Evolutionary conservation across 2,113 vertebrate genomes (phyloP).

Genomic region (Eidolon helvum): DNA sequence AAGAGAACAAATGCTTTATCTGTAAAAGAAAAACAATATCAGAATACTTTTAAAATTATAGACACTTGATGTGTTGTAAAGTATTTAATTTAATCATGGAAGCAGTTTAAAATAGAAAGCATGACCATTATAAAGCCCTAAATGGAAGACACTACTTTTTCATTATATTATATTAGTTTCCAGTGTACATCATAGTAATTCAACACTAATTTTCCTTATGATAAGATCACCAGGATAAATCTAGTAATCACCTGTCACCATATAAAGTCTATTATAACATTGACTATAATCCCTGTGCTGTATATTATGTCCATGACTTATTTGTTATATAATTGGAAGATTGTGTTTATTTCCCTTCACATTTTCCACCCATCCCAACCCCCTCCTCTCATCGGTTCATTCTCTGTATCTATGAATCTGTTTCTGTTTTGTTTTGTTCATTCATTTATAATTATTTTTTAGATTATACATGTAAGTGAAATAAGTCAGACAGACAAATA

Average conservation of each 20-base stretch:
- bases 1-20: background rate
- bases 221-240: background rate
- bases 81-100: background rate
- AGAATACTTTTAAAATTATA: background rate
- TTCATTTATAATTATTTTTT: background rate
- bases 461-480: background rate
- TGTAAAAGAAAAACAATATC: background rate
- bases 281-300: background rate
- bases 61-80: background rate
- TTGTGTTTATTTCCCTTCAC: background rate
- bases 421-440: background rate
- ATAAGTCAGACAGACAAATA: background rate
- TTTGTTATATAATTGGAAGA: background rate
- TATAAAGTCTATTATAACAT: background rate
- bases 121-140: background rate
- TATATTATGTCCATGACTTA: background rate
- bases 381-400: background rate
- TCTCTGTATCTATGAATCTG: background rate
- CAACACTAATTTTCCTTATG: background rate
- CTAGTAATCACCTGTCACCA: background rate
- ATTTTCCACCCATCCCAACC: background rate
- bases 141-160: background rate
- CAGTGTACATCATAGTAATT: background rate
- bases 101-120: background rate
- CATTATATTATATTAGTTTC: background rate